Percentiles rank a stretch among this genome's conserved stretches.
Conservation (phyloP, 2,797 vertebrate genomes). For the Limosa lapponica region DNA sequence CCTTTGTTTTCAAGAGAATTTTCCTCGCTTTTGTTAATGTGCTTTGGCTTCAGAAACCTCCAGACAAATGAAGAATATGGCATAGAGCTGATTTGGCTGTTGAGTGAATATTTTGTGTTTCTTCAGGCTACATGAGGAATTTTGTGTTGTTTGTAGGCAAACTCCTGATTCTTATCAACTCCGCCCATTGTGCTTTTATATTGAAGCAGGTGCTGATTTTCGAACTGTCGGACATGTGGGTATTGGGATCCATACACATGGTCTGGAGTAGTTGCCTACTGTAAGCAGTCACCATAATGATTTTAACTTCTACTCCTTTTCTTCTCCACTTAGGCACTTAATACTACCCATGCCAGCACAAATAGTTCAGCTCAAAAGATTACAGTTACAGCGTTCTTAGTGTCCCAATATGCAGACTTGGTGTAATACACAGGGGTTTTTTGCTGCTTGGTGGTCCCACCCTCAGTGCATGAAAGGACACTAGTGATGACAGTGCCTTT, state of each 20-base stretch:
- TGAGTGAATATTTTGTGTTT: background rate
- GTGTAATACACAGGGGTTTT: background rate
- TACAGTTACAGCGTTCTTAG: background rate
- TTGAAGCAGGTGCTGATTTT: background rate
- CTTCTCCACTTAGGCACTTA: background rate
- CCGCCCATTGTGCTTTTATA: background rate
- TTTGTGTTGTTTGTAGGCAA: background rate
- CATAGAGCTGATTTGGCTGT: background rate
- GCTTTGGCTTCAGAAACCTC: background rate
- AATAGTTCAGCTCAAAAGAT: background rate
- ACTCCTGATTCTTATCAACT: background rate
- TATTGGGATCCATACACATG: accelerated
- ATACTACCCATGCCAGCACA: background rate
- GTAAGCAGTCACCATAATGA: background rate
- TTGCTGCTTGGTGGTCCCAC: background rate
- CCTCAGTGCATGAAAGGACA: accelerated
- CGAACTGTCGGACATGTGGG: accelerated
- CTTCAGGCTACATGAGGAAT: background rate
- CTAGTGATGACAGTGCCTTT: background rate
- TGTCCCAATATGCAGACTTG: accelerated
- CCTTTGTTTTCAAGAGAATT: background rate
- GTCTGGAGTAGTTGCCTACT: background rate
- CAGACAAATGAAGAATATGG: background rate
- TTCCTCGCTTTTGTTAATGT: background rate
- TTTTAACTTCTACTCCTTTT: background rate